These are phyloP conservation scores for Phyllotis vaccarum DNA, from an alignment of 2,797 vertebrate species.

Conservation along the genomic window DNA sequence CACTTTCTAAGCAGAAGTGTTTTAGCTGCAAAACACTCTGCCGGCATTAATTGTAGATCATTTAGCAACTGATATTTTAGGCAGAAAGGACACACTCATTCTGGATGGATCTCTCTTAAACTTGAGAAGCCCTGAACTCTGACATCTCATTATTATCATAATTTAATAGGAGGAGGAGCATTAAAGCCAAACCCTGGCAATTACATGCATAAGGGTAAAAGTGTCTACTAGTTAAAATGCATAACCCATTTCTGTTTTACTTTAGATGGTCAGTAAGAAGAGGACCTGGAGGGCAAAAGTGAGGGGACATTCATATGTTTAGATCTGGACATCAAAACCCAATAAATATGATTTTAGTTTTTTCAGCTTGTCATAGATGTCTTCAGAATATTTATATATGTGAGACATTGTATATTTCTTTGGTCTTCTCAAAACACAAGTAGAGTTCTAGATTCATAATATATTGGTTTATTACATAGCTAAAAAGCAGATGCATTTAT, in stretches of 20 bases:
- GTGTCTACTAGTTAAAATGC: slow-evolving; percentile 55
- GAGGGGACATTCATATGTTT: background rate
- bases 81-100: background rate
- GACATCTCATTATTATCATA: slow-evolving; percentile 69
- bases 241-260: slow-evolving; percentile 57
- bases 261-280: slow-evolving; percentile 42
- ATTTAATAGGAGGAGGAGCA: slow-evolving; percentile 56
- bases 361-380: background rate
- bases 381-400: background rate
- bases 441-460: slow-evolving; percentile 40
- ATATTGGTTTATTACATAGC: slow-evolving; percentile 26
- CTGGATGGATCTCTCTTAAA: slow-evolving; percentile 38
- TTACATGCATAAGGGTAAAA: slow-evolving; percentile 62
- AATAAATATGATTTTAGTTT: slow-evolving; percentile 39
- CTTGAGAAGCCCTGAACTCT: slow-evolving; percentile 61
- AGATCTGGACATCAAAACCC: slow-evolving; percentile 18
- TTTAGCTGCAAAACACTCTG: slow-evolving; percentile 28
- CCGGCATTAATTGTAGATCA: slow-evolving; percentile 32
- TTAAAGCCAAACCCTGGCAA: slow-evolving; percentile 72
- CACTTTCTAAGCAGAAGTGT: slow-evolving; percentile 27
- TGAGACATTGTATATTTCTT: background rate
- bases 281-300: background rate
- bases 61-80: slow-evolving; percentile 49
- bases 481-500: background rate
- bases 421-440: slow-evolving; percentile 35